Base-by-base conservation (phyloP, 53 echinoderm and acorn worm species). In the Paracentrotus lividus region DNA sequence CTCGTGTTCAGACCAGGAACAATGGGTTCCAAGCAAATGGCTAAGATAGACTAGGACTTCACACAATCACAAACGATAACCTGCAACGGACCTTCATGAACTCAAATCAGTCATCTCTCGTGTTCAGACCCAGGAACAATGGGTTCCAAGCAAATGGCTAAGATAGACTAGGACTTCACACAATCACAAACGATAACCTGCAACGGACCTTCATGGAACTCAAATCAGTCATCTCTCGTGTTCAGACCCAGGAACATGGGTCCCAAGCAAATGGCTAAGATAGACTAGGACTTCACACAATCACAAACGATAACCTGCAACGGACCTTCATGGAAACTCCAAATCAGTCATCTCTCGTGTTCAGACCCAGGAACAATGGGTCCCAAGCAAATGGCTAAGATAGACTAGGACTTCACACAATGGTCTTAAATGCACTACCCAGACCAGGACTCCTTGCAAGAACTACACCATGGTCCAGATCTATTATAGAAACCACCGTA, bases 1-100 rank as follows among this genome's bases (percentile, higher is more conserved):
- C 93, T 16, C 84, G 95, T 31, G 95, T 99, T 20, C 95, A 99
- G 77, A 94, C 88, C 97, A 99, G 57, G 96, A 97, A 13, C 97
- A 97, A 78, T 99, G 99, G 99, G 96, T 99, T 20, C 97, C 99
- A 8, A 96, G 94, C 94, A 85, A 94, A 42, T 99, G 99, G 99
- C 92, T 99, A 78, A 95, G 97, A 40, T 99, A 97, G 95, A 92
- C 90, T 87, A 7, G 87, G 21, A 38, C 32, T 13, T 67, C 5
- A 67, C n/a, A 93, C 94, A 89, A 93, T 99, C 55, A 93, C 94
- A 21, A 99, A 97, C 53, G 97, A 97, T 65, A 90, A 99, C 24
- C 76, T 97, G 24, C 95, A 96, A 27, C 90, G 93, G 27, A 93
- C 99, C 32, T 99, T 96, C 93, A 96, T 94, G 81, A 99, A 58